Evolutionary conservation across 2,888 invertebrate genomes (phyloP).

Genomic region (Stenodema calcarata): DNA sequence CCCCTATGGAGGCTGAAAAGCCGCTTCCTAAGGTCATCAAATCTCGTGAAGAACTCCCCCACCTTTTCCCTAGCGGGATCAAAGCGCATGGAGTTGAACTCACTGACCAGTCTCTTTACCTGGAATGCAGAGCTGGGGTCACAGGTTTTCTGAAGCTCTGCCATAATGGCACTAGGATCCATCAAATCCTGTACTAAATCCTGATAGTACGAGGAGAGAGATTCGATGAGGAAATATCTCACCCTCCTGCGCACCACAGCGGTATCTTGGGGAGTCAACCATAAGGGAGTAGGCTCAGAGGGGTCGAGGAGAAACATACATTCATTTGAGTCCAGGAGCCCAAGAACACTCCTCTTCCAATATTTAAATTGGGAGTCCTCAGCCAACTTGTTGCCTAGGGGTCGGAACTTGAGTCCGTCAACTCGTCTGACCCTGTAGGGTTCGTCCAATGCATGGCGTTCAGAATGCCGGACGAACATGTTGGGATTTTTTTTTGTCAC

Average conservation of each 20-base stretch:
- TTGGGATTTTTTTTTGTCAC: too few species aligned
- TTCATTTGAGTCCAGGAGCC: not conserved
- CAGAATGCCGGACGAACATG: too few species aligned
- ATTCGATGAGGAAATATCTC: too few species aligned
- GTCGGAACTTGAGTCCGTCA: not conserved
- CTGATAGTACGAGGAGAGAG: too few species aligned
- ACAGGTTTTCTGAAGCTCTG: not conserved
- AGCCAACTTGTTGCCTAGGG: not conserved
- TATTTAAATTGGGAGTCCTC: not conserved
- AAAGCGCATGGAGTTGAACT: conserved; percentile 14
- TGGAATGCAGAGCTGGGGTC: not conserved
- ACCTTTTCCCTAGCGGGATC: not conserved
- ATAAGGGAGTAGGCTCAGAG: too few species aligned
- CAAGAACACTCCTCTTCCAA: not conserved
- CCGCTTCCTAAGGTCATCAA: not conserved
- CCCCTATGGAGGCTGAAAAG: not conserved
- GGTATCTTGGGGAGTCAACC: too few species aligned
- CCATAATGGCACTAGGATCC: not conserved
- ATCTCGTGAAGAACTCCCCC: not conserved
- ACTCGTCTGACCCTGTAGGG: not conserved
- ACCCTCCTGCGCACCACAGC: too few species aligned
- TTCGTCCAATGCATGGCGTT: not conserved
- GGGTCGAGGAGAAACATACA: too few species aligned
- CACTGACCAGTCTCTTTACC: not conserved
- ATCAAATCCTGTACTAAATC: not conserved